Conservation (phyloP, 2,888 invertebrate species). For the Frankliniella intonsa region DNA sequence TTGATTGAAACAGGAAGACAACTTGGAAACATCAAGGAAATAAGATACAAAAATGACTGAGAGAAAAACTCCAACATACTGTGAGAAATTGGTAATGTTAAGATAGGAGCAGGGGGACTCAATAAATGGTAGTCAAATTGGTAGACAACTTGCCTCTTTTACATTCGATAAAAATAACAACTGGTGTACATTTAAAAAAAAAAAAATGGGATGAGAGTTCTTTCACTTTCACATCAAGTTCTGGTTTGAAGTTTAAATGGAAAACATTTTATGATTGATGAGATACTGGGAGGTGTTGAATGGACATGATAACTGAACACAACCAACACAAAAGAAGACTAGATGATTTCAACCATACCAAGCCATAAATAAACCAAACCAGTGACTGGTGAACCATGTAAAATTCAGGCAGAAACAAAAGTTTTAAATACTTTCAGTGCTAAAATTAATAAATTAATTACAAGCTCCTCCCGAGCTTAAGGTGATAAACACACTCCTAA, state of each 20-base stretch:
- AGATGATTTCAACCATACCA: conserved; percentile 15
- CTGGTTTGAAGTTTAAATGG: not conserved
- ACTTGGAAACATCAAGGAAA: too few relatives aligned
- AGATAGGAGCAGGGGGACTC: too few relatives aligned
- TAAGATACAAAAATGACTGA: too few relatives aligned
- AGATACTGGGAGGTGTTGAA: not conserved
- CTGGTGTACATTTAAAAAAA: too few relatives aligned
- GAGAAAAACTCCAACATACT: too few relatives aligned
- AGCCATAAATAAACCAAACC: conserved; percentile 12
- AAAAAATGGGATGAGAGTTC: too few relatives aligned
- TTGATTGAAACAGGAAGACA: too few relatives aligned
- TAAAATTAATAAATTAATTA: not conserved
- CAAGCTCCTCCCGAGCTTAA: not conserved
- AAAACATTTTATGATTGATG: not conserved
- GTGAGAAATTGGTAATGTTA: too few relatives aligned
- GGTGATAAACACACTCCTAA: not conserved
- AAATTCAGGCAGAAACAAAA: conserved; percentile 2
- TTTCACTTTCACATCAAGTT: too few relatives aligned
- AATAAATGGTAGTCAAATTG: too few relatives aligned
- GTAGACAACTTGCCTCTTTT: too few relatives aligned
- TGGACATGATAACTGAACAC: conserved; percentile 17
- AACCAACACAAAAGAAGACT: conserved; percentile 23
- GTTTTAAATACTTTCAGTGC: not conserved
- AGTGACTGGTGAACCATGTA: not conserved
- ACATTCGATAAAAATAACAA: too few relatives aligned